Base-by-base conservation (phyloP, 2,797 vertebrate species). In the Gallinago stenura region DNA sequence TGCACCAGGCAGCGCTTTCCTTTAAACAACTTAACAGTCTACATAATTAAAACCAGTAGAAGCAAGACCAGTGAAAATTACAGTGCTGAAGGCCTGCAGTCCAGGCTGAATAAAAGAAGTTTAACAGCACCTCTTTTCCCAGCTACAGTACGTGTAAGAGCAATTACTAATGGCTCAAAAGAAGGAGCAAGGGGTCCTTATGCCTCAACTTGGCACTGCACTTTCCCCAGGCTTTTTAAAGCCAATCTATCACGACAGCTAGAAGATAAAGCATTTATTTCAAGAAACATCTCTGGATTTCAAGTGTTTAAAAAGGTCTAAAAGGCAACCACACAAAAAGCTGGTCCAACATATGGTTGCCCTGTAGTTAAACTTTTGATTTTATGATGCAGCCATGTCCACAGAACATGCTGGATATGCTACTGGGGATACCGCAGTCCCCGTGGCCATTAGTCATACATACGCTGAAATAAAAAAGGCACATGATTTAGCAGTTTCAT, bases 401-500 rank as follows among this genome's bases (percentile, higher is more conserved):
- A 19, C 43, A 35, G 77, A 81, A 35, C 3, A 22, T 0, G 16
- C 43, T 33, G 92, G 85, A n/a, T n/a, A 13, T 1, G 10, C 75
- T 31, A 13, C 88, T 35, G 90, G 91, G 92, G 88, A 88, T 45
- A 57, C 54, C 35, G 0, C 46, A 7, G 83, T 39, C 83, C 86
- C 84, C 12, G 6, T 1, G 22, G 87, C 45, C 31, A 2, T 53
- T 68, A 71, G 75, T 83, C 89, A 80, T 9, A 16, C n/a, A 24
- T 4, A 51, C 6, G 73, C 57, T 72, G 70, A 83, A 83, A 94
- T 60, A 12, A 64, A 71, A 50, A 39, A 60, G 48, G 57, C 8
- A 54, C 18, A 1, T 28, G 89, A 95, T 94, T 95, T 64, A 92
- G 65, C 94, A 69, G 82, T 82, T 94, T 90, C 92, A 93, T 93